Evolutionary conservation across 2,113 vertebrate species (phyloP), one percentile per base, ranked within the genome.

Genomic region (Hoplias malabaricus): DNA sequence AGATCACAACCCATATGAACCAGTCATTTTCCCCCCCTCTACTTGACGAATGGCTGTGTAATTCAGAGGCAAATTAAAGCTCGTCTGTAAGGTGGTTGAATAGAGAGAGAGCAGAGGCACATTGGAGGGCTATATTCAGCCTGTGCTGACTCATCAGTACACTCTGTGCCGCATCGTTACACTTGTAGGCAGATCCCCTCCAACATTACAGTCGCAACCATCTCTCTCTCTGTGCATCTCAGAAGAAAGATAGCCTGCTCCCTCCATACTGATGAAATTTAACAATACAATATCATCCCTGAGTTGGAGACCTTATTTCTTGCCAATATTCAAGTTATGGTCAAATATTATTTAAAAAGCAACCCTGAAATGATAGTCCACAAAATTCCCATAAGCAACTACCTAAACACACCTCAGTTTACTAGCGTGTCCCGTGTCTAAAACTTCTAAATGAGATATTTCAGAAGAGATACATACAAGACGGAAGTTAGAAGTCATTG

Each of bases 141-240:
- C 87, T 83, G 87, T 88, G 89, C 91, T 92, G 91, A 92, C 87
- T 92, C 91, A 92, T 90, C 91, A 86, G 90, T 79, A 91, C 90
- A 92, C 87, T 88, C 83, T 89, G 90, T 91, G 86, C 91, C 85
- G 90, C 89, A 91, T 90, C 89, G 88, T 87, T 91, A 90, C 89
- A 88, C 89, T 89, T 90, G 89, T 88, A 91, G 89, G 85, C 90
- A 88, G 86, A 89, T 88, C 81, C 81, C 82, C 87, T 86, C 87
- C 78, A 86, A 87, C 84, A 86, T 85, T 77, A 81, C 69, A 85
- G 54, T 77, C 79, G 43, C 80, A 68, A 56, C 56, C 50, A 40
- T 71, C 75, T 66, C 36, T 69, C 61, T 80, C 56, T 74, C 82
- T 21, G n/a, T 23, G 48, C 21, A 23, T 23, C 21, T 21, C 48